These are phyloP conservation scores for Miniopterus natalensis DNA, from an alignment of 2,113 vertebrate species.

Conservation along the genomic window DNA sequence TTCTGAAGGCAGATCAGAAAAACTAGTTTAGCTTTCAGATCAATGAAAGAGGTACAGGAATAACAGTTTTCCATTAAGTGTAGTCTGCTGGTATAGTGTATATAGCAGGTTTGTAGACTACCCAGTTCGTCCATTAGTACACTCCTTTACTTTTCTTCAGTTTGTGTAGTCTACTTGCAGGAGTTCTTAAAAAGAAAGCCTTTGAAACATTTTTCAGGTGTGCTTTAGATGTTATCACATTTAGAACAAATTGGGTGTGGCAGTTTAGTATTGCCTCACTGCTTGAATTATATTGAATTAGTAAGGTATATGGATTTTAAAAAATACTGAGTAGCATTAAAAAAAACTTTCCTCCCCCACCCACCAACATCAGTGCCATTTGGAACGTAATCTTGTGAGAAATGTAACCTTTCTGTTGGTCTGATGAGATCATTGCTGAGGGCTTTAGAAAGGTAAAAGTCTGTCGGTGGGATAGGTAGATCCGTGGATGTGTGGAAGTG, in stretches of 20 bases:
- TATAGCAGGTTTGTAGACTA: neutral
- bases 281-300: neutral
- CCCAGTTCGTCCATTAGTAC: neutral
- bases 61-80: neutral
- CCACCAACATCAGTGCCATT: neutral
- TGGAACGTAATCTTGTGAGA: neutral
- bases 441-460: neutral
- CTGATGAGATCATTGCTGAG: neutral
- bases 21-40: slow-evolving; percentile 1
- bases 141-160: neutral
- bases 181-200: neutral
- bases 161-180: neutral
- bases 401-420: neutral
- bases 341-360: neutral
- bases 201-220: neutral
- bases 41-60: neutral
- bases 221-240: neutral
- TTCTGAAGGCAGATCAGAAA: neutral
- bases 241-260: neutral
- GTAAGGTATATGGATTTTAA: neutral
- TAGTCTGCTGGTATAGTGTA: neutral
- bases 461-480: neutral
- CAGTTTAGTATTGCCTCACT: neutral
- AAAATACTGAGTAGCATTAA: neutral
- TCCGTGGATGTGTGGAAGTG: neutral